Conservation (phyloP, 2,888 invertebrate genomes). For the Melinaea menophilus region DNA sequence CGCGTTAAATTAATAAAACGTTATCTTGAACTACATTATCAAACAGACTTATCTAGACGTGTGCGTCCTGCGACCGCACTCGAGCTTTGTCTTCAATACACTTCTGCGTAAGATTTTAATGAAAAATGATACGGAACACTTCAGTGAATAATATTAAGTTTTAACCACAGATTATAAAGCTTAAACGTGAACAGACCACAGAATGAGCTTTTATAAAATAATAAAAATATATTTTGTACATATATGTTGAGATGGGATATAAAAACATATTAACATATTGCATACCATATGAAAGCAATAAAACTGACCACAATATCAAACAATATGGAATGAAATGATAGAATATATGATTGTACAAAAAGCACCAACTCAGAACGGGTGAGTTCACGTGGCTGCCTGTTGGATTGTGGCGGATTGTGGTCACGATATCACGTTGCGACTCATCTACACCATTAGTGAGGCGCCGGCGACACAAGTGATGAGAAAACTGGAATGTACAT, state of each 20-base stretch:
- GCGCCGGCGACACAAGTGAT: slow-evolving; percentile 14
- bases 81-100: background rate
- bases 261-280: too few relatives aligned
- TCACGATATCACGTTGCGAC: slow-evolving; percentile 23
- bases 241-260: too few relatives aligned
- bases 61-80: background rate
- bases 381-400: background rate
- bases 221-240: too few relatives aligned
- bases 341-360: background rate
- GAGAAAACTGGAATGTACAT: background rate
- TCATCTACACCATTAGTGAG: slow-evolving; percentile 26
- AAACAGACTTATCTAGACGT: slow-evolving; percentile 5
- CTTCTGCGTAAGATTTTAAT: background rate
- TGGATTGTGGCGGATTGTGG: slow-evolving; percentile 28
- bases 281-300: too few relatives aligned
- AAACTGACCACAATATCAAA: background rate
- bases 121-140: background rate
- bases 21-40: background rate
- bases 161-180: background rate
- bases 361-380: background rate
- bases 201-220: too few relatives aligned
- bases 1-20: background rate
- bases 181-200: background rate
- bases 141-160: background rate
- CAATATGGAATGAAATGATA: background rate